Base-by-base conservation (phyloP, 2,888 invertebrate species). In the Agrotis clavis region DNA sequence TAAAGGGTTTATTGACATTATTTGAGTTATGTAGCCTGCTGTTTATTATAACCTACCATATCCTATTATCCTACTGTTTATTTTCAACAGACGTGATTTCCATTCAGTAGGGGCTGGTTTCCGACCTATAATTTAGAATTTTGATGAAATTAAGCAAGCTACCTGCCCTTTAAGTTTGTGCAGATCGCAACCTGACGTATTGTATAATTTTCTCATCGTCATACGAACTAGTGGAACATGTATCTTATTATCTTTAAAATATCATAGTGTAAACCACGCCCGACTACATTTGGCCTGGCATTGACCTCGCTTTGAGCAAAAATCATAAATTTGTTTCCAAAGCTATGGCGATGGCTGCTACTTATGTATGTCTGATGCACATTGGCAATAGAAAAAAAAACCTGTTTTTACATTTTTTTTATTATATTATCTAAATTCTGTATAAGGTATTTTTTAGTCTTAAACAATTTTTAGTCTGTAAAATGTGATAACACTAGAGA, bases 301-400 rank as follows among this genome's bases (percentile, higher is more conserved):
- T 60, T 72, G 61, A 70, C 82, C 82, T 80, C 82, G 69, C 53
- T 59, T 50, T 35, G 53, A 56, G 67, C 59, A 67, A 62, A 73
- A 70, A 78, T 56, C 56, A 57, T 57, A 57, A 57, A 35, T 57
- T n/a, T n/a, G 61, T 57, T 68, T 59, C 11, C 4, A 76, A 71
- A 65, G 30, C 41, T 63, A 18, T 54, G 30, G 25, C 56, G 66
- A 64, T 56, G 63, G 64, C 64, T 60, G 41, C 48, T 21, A 21
- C 48, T 35, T 35, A 47, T 14, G 62, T 48, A 60, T 48, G 67
- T 64, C 53, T 62, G 63, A 60, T 79, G 81, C 79, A 76, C 66
- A 75, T 65, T 48, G 66, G 16, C 48, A 54, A 67, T 64, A 25
- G 35, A 61, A 79, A 77, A 48, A 75, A 48, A 70, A 79, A 79